These are phyloP conservation scores for Drosophila subpulchrella DNA, from an alignment of 1,140 invertebrate genomes.

Conservation along the genomic window DNA sequence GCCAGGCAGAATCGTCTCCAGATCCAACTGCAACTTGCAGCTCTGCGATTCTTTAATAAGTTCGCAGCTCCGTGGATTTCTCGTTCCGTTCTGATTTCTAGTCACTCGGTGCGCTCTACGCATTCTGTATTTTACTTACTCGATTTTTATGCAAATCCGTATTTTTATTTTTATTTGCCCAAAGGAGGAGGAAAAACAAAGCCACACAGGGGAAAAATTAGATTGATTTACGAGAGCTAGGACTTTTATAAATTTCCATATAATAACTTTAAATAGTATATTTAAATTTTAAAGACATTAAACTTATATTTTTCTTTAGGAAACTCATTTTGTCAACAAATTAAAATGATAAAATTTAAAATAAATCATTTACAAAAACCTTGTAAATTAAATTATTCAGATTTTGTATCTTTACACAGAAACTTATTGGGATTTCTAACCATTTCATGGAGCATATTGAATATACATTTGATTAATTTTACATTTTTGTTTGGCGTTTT, in stretches of 20 bases:
- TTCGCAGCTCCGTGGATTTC: constrained; percentile 70
- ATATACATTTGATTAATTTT: background rate
- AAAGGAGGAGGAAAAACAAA: constrained; percentile 29
- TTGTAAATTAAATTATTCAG: no score
- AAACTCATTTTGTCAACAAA: no score
- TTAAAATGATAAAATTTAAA: background rate
- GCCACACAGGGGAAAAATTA: constrained; percentile 23
- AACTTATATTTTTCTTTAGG: no score
- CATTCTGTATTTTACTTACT: constrained; percentile 76
- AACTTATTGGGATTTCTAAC: background rate
- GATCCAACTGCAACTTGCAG: constrained; percentile 14
- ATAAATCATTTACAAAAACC: background rate
- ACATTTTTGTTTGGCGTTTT: no score
- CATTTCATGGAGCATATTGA: background rate
- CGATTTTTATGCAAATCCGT: constrained; percentile 80
- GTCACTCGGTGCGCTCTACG: constrained; percentile 44
- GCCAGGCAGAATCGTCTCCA: constrained; percentile 17
- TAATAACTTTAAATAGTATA: no score
- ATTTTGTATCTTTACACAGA: no score
- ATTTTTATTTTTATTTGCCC: constrained; percentile 61
- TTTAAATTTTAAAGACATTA: no score
- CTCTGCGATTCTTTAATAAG: constrained; percentile 65
- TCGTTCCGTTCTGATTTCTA: constrained; percentile 65
- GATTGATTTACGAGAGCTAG: no score
- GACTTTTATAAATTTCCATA: no score